Evolutionary conservation across 2,113 vertebrate species (phyloP).

Genomic region (Haplotaxodon microlepis): DNA sequence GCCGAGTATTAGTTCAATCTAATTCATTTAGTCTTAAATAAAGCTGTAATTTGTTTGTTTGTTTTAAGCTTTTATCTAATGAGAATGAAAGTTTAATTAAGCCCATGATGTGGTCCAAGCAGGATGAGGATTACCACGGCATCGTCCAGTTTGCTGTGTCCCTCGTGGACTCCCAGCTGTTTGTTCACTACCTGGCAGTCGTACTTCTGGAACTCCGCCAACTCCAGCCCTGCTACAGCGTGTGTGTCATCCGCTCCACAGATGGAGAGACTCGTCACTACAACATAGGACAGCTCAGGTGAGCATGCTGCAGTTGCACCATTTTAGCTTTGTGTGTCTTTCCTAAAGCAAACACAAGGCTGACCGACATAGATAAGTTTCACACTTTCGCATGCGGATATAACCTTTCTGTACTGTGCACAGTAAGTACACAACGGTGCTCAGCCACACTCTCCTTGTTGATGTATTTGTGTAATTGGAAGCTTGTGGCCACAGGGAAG

Average conservation of each 20-base stretch:
- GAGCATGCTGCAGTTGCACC: background rate
- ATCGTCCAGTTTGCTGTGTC: constrained; percentile 93
- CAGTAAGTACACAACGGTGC: background rate
- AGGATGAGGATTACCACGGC: constrained; percentile 89
- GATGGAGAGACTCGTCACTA: constrained; percentile 89
- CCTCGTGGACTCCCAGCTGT: constrained; percentile 90
- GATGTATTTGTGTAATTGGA: constrained; percentile 36
- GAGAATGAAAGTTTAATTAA: background rate
- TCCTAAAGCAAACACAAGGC: background rate
- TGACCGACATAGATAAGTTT: background rate
- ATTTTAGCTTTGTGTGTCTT: background rate
- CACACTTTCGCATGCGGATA: background rate
- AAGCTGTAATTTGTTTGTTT: background rate
- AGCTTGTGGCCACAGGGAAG: constrained; percentile 27
- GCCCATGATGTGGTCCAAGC: constrained; percentile 1
- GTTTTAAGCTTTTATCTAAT: background rate
- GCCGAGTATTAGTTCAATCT: background rate
- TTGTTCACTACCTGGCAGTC: constrained; percentile 92
- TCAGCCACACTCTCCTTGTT: background rate
- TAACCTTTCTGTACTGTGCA: background rate
- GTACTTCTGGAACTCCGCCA: constrained; percentile 91
- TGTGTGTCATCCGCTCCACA: constrained; percentile 85
- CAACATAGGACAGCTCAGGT: constrained; percentile 90
- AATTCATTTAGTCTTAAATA: background rate
- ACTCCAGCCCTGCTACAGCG: constrained; percentile 81